Conservation (phyloP, 2,113 vertebrate genomes). For the Natator depressus region DNA sequence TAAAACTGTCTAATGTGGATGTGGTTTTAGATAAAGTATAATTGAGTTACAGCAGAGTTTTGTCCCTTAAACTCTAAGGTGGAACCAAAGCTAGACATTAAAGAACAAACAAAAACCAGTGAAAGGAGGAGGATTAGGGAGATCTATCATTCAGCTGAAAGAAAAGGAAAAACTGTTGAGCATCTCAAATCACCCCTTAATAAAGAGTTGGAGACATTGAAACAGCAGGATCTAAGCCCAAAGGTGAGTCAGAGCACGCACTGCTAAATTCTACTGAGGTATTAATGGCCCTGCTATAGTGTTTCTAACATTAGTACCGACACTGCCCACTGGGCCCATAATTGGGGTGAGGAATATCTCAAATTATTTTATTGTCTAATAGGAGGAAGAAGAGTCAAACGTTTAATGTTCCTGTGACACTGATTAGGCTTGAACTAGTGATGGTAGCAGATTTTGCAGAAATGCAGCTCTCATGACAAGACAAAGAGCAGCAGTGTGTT, state of each 20-base stretch:
- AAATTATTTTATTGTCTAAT: too few relatives aligned
- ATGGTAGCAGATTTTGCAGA: neutral
- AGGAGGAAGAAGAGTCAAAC: too few relatives aligned
- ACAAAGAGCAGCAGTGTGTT: neutral
- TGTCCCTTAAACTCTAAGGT: too few relatives aligned
- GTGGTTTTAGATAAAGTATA: too few relatives aligned
- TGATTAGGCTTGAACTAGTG: neutral
- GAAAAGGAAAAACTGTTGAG: neutral
- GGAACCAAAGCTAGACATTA: too few relatives aligned
- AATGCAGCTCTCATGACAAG: neutral
- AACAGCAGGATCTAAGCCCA: neutral
- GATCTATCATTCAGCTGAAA: neutral
- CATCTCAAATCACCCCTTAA: neutral
- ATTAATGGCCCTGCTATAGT: neutral
- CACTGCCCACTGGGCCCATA: too few relatives aligned
- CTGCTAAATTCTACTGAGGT: neutral
- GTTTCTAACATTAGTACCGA: neutral
- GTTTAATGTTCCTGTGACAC: too few relatives aligned
- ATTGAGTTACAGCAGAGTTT: too few relatives aligned
- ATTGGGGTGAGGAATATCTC: too few relatives aligned
- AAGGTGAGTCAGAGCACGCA: neutral
- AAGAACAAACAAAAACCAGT: too few relatives aligned
- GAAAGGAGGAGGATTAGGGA: neutral
- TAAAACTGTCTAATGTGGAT: too few relatives aligned
- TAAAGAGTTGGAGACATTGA: neutral